These are phyloP conservation scores for Diadumene lineata DNA, from an alignment of 92 coral and sea anemone species.

Conservation along the genomic window DNA sequence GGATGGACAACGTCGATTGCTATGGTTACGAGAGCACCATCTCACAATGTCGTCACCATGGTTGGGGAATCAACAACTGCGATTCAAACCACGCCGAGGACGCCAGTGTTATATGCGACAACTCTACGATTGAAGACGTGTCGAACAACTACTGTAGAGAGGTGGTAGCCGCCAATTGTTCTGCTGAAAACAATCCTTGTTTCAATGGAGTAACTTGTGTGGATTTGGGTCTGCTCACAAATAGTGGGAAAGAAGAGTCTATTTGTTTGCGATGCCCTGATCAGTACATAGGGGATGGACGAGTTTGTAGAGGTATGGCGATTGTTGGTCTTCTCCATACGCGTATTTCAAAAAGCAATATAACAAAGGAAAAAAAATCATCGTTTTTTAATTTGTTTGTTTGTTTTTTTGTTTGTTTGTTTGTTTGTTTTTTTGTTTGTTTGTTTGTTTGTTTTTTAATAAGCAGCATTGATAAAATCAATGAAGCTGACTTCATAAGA, in stretches of 20 bases:
- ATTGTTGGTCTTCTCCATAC: background rate
- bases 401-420: too few species aligned
- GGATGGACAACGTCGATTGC: slow-evolving; percentile 88
- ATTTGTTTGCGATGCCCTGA: slow-evolving; percentile 81
- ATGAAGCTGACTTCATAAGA: too few species aligned
- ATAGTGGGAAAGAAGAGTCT: slow-evolving; percentile 32
- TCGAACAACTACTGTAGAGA: slow-evolving; percentile 76
- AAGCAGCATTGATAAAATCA: too few species aligned
- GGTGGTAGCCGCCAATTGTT: slow-evolving; percentile 29
- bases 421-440: too few species aligned
- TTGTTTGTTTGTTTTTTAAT: too few species aligned
- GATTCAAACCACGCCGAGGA: slow-evolving; percentile 74
- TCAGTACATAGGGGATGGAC: slow-evolving; percentile 75
- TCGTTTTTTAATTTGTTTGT: too few species aligned
- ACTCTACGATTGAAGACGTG: slow-evolving; percentile 74
- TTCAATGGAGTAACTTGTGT: slow-evolving; percentile 63
- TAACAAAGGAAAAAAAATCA: too few species aligned
- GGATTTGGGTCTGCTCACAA: slow-evolving; percentile 38
- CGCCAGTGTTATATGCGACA: slow-evolving; percentile 77
- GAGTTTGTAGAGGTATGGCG: slow-evolving; percentile 67
- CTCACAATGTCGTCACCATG: slow-evolving; percentile 71
- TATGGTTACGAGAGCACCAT: slow-evolving; percentile 83
- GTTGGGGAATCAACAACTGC: slow-evolving; percentile 82
- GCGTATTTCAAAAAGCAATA: too few species aligned
- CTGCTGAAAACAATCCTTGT: slow-evolving; percentile 29